These are phyloP conservation scores for Sparidentex hasta DNA, from an alignment of 2,797 vertebrate species.

Conservation along the genomic window DNA sequence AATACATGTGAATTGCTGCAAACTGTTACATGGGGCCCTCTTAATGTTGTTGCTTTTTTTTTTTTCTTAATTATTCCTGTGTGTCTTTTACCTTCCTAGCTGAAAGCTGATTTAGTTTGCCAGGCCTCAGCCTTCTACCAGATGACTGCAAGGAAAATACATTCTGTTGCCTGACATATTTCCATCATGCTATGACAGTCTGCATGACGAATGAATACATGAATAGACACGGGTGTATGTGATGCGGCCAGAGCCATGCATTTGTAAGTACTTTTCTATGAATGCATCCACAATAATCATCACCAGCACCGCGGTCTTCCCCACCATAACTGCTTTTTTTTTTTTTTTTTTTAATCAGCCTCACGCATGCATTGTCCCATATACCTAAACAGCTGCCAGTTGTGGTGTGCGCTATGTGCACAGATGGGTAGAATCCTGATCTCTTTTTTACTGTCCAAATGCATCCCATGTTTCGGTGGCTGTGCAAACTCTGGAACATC, in stretches of 20 bases:
- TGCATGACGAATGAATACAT: constrained; percentile 27
- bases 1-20: no score
- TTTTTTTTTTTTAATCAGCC: constrained; percentile 52
- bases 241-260: not conserved
- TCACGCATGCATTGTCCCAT: constrained; percentile 51
- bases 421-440: constrained; percentile 74
- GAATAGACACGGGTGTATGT: constrained; percentile 13
- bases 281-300: constrained; percentile 27
- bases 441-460: constrained; percentile 70
- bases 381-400: constrained; percentile 62
- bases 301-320: not conserved
- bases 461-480: constrained; percentile 64
- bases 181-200: constrained; percentile 27
- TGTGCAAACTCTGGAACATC: constrained; percentile 70
- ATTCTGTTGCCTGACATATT: constrained; percentile 25
- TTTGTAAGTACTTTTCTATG: constrained; percentile 17
- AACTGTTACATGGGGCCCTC: no score
- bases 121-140: not conserved
- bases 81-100: no score
- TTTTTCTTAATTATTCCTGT: no score
- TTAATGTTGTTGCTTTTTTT: no score
- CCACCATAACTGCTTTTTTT: constrained; percentile 15
- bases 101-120: no score
- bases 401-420: constrained; percentile 49
- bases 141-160: constrained; percentile 43